Evolutionary conservation across 2,113 vertebrate genomes (phyloP).

Genomic region (Cervus canadensis): DNA sequence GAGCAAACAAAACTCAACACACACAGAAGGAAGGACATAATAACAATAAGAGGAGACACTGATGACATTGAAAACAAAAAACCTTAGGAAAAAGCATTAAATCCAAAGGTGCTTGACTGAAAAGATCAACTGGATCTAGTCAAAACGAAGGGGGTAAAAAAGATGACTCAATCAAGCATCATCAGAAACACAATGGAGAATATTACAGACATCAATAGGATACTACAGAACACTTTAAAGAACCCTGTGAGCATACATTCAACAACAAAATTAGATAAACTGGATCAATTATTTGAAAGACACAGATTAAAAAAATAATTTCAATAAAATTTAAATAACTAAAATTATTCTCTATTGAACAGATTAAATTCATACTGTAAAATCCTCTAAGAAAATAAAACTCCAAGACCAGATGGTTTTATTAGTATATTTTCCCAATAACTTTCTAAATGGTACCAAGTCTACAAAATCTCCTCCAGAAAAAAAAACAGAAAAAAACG

Average conservation of each 20-base stretch:
- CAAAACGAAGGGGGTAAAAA: background rate
- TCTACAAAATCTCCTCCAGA: background rate
- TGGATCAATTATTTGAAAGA: background rate
- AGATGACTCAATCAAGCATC: background rate
- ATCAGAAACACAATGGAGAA: background rate
- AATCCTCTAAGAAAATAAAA: background rate
- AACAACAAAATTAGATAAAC: background rate
- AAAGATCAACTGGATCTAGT: background rate
- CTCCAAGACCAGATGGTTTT: background rate
- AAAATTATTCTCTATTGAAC: background rate
- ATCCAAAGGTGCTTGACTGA: background rate
- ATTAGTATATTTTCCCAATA: background rate
- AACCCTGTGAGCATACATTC: background rate
- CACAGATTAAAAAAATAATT: background rate
- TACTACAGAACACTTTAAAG: background rate
- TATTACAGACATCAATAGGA: background rate
- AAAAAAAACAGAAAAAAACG: background rate
- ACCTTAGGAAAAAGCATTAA: background rate
- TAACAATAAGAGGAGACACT: background rate
- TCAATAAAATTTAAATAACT: background rate
- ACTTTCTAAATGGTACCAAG: background rate
- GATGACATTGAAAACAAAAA: background rate
- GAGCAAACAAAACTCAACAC: background rate
- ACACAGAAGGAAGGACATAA: background rate
- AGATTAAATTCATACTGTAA: background rate